A percentile compares a stretch with the other conserved stretches of the same genome.
Conservation (phyloP, 2,888 invertebrate genomes). For the Habrosyne pyritoides region DNA sequence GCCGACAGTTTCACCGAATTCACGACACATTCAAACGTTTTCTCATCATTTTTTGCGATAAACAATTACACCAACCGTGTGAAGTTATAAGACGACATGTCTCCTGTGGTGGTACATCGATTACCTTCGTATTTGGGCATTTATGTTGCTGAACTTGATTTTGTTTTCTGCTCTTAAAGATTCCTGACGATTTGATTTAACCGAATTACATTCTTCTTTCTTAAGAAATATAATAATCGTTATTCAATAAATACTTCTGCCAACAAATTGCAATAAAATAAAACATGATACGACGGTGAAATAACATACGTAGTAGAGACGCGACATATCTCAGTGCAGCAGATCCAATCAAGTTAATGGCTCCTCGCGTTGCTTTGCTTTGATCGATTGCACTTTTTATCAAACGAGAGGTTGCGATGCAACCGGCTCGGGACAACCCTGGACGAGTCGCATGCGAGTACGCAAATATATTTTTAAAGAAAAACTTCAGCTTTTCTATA, state of each 20-base stretch:
- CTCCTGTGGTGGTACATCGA: neutral
- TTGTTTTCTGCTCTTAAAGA: no score
- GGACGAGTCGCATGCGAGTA: neutral
- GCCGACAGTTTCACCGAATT: constrained; percentile 2
- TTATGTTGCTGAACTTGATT: neutral
- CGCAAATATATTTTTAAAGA: neutral
- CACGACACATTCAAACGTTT: constrained; percentile 3
- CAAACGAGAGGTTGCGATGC: no score
- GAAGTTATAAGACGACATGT: neutral
- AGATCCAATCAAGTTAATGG: neutral
- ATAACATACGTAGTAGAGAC: neutral
- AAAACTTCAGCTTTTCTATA: no score
- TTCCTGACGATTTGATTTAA: no score
- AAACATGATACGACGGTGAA: neutral
- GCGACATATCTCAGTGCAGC: neutral
- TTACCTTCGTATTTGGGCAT: neutral
- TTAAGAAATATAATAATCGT: no score
- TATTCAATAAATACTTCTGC: no score
- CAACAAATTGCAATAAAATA: neutral
- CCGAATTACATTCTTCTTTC: no score
- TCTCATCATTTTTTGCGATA: neutral
- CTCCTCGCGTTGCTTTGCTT: neutral
- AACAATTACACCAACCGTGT: neutral
- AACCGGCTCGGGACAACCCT: neutral
- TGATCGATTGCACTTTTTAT: neutral